phyloP scores from a whole-genome alignment of 2,113 vertebrate species.

The Leucosticte australis region DNA sequence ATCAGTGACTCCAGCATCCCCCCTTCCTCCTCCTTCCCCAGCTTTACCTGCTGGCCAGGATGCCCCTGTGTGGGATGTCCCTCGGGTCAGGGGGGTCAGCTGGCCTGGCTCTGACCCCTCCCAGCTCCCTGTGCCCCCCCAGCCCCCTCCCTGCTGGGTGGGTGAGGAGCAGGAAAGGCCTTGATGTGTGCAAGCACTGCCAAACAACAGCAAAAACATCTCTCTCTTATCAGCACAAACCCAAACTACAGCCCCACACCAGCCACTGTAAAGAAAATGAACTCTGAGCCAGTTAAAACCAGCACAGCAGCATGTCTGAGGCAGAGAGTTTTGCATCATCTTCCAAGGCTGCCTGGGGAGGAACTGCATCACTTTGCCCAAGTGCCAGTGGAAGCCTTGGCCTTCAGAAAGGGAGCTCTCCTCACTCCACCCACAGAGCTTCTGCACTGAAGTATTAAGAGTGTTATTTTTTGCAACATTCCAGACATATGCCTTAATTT shows the following conservation, averaged over 20 bases:
- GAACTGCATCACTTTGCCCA: not conserved
- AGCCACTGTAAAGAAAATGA: not conserved
- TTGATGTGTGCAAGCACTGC: not conserved
- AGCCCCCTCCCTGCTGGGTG: too few species aligned
- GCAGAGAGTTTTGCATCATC: not conserved
- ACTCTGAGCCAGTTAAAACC: not conserved
- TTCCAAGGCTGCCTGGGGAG: not conserved
- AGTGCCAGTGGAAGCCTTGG: not conserved
- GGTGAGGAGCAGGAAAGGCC: not conserved
- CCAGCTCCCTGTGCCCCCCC: not conserved
- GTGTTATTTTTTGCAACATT: not conserved
- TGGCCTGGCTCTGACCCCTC: not conserved
- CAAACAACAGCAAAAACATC: not conserved
- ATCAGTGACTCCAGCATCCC: not conserved
- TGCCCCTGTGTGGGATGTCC: not conserved
- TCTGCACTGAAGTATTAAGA: not conserved
- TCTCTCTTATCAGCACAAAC: not conserved
- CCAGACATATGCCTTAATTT: not conserved
- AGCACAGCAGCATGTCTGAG: not conserved
- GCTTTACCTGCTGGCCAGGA: not conserved
- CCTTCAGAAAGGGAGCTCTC: not conserved
- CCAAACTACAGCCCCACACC: not conserved
- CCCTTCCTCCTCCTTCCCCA: not conserved
- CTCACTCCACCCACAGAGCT: not conserved
- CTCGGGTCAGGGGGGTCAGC: not conserved